phyloP scores from a whole-genome alignment of 2,888 invertebrate genomes.

The Tetropium fuscum region DNA sequence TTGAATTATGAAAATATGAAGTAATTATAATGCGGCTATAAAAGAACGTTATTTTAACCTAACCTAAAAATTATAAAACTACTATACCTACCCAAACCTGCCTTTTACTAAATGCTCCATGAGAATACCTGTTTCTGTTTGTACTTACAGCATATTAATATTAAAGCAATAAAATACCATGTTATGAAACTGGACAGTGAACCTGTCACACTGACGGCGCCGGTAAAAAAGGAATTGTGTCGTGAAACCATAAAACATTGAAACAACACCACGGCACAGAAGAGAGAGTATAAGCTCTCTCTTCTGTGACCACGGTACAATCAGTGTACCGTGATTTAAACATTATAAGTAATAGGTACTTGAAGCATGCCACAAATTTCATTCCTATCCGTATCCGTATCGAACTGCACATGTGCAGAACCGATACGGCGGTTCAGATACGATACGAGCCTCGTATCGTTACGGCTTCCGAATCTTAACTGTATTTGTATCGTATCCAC shows the following conservation, averaged over 20 bases:
- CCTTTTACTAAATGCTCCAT: conserved; percentile 60
- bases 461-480: too few species aligned
- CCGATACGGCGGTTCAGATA: too few species aligned
- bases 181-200: conserved; percentile 19
- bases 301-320: too few species aligned
- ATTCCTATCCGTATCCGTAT: too few species aligned
- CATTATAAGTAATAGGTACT: too few species aligned
- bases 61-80: conserved; percentile 35
- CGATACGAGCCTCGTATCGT: too few species aligned
- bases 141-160: conserved; percentile 13
- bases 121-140: conserved; percentile 6
- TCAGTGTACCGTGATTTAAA: too few species aligned
- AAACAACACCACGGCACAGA: not conserved
- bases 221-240: conserved; percentile 30
- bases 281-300: too few species aligned
- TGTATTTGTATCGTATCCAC: too few species aligned
- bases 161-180: conserved; percentile 2
- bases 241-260: not conserved
- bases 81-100: conserved; percentile 53
- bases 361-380: too few species aligned
- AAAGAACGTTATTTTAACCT: conserved; percentile 29
- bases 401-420: too few species aligned
- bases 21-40: conserved; percentile 53
- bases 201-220: conserved; percentile 24
- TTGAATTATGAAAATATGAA: conserved; percentile 56